Conservation (phyloP, 2,113 vertebrate species). For the Eira barbara region DNA sequence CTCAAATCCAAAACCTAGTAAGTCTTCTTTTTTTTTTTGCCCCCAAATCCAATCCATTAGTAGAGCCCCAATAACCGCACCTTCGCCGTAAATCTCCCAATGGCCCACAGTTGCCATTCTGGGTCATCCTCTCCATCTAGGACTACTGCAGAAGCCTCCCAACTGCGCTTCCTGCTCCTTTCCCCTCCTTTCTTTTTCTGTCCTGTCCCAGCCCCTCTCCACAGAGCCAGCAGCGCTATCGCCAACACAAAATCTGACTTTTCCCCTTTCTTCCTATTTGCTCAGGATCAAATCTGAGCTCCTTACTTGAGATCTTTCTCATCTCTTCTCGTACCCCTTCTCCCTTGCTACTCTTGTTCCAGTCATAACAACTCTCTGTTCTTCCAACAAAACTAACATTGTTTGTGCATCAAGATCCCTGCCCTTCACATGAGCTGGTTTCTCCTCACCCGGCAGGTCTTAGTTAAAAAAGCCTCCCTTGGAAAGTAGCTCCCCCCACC, state of each 20-base stretch:
- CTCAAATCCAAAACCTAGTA: not conserved
- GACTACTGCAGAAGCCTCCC: not conserved
- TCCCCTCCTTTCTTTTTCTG: not conserved
- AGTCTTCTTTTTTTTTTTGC: not conserved
- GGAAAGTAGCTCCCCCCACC: not conserved
- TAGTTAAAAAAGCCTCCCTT: not conserved
- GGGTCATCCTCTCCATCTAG: not conserved
- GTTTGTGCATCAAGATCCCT: not conserved
- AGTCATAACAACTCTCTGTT: not conserved
- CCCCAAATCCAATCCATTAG: not conserved
- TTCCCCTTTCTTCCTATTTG: not conserved
- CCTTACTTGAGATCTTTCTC: not conserved
- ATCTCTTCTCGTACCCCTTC: not conserved
- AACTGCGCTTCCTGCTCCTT: not conserved
- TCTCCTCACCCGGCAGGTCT: not conserved
- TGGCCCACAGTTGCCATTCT: not conserved
- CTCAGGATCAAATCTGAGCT: not conserved
- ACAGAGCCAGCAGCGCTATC: too few relatives aligned
- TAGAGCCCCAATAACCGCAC: not conserved
- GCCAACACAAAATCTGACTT: not conserved
- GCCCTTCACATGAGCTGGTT: not conserved
- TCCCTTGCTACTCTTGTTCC: not conserved
- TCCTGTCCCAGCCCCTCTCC: not conserved
- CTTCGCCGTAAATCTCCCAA: not conserved
- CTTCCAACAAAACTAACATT: not conserved